Evolutionary conservation across 2,113 vertebrate genomes (phyloP), one percentile per base, ranked within the genome.

Genomic region (Baryphthengus martii): DNA sequence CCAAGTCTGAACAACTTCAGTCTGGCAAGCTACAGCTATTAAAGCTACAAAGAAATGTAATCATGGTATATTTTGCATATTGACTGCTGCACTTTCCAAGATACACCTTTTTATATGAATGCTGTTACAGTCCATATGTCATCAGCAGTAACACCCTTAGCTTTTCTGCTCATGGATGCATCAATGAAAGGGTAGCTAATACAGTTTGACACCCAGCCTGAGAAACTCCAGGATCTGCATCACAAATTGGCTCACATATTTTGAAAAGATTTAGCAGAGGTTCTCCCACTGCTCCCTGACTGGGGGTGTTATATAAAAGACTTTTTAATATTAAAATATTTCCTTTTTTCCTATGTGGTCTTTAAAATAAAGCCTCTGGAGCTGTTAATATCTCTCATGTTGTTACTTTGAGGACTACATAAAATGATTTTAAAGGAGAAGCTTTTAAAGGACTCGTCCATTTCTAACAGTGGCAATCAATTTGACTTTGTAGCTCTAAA

Each of bases 291-390:
- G 1, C 24, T 70, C 20, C 31, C 19, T 61, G n/a, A 81, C 45
- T 84, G 26, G 24, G 35, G 23, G 3, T 59, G n/a, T 35, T 94
- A 93, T 95, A 77, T 92, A 85, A 95, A 96, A 92, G 68, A 50
- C 77, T 93, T 93, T 33, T 95, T 89, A 92, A 92, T 96, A 94
- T 94, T 97, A 92, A 96, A 97, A 93, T 90, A 94, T 96, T 95
- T 95, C 77, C 66, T 94, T 68, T 94, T 96, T 93, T 96, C 90
- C 93, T 92, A 75, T 87, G 76, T 68, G 61, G 80, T 89, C 86
- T 95, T 96, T 93, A 94, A 95, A 95, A 94, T 89, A 85, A 97
- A 95, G 74, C 92, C 88, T 94, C 87, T 90, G 80, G 61, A 62
- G 70, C 92, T 95, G 88, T 85, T 94, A 95, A 93, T 94, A 92